Conservation (phyloP, 1,140 invertebrate genomes). For the Saccostrea cuccullata region DNA sequence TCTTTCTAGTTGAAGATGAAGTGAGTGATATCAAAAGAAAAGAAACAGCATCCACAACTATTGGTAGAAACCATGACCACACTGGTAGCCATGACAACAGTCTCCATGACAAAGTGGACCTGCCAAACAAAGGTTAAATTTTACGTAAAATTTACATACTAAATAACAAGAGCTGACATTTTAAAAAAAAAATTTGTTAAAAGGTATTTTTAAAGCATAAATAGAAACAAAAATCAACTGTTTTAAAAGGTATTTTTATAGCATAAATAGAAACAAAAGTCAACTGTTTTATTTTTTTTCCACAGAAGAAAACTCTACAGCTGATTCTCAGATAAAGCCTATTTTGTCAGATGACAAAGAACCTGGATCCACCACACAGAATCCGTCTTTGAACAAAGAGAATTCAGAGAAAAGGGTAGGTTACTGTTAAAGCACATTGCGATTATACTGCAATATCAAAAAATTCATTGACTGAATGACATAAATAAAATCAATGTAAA, state of each 20-base stretch:
- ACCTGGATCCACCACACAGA: neutral
- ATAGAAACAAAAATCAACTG: too few relatives aligned
- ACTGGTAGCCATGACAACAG: slow-evolving; percentile 36
- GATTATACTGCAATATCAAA: neutral
- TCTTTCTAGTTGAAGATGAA: slow-evolving; percentile 50
- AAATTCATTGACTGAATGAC: too few relatives aligned
- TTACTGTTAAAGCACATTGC: neutral
- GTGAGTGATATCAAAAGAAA: slow-evolving; percentile 37
- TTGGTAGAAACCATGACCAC: slow-evolving; percentile 15
- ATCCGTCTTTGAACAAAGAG: neutral
- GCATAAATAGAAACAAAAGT: too few relatives aligned
- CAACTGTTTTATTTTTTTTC: neutral
- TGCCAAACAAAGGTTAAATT: slow-evolving; percentile 30
- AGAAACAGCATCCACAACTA: slow-evolving; percentile 25
- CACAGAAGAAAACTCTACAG: slow-evolving; percentile 48
- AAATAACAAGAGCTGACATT: too few relatives aligned
- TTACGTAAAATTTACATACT: neutral
- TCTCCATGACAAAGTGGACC: slow-evolving; percentile 37
- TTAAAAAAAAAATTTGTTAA: too few relatives aligned
- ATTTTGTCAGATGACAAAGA: slow-evolving; percentile 1
- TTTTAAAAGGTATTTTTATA: too few relatives aligned
- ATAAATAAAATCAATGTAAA: too few relatives aligned
- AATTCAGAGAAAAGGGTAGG: neutral
- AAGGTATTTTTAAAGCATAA: too few relatives aligned
- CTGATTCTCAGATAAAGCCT: slow-evolving; percentile 38